Conservation (phyloP, 2,888 invertebrate genomes). For the Phyto melanocephala region DNA sequence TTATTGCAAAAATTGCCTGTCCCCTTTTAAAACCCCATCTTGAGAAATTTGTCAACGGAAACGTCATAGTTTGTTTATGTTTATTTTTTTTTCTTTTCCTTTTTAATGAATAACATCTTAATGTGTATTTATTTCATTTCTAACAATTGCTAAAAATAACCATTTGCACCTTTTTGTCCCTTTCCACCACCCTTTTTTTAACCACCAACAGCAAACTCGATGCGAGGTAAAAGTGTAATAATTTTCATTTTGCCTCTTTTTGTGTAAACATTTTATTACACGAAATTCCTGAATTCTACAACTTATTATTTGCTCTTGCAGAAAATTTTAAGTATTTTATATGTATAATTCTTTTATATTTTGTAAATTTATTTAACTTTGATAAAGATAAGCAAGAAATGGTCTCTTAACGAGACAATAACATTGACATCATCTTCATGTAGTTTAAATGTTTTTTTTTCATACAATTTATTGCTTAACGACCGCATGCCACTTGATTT, state of each 20-base stretch:
- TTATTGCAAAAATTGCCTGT: background rate
- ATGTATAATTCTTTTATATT: conserved; percentile 32
- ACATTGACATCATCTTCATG: conserved; percentile 69
- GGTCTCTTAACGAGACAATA: conserved; percentile 43
- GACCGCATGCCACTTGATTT: conserved; percentile 69
- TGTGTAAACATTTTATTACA: conserved; percentile 61
- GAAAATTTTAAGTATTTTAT: conserved; percentile 54
- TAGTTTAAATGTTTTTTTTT: conserved; percentile 64
- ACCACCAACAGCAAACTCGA: background rate
- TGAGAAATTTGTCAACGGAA: background rate
- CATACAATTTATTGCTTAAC: conserved; percentile 76
- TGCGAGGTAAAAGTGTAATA: conserved; percentile 21
- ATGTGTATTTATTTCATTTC: conserved; percentile 29
- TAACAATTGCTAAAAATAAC: conserved; percentile 15
- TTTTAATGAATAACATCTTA: background rate
- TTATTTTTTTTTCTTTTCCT: background rate
- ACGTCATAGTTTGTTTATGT: background rate
- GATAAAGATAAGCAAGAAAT: conserved; percentile 42
- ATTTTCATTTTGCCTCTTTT: conserved; percentile 49
- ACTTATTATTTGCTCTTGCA: conserved; percentile 36
- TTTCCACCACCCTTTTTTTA: conserved; percentile 4
- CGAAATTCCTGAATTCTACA: conserved; percentile 48
- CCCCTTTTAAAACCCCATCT: background rate
- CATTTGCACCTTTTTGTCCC: conserved; percentile 32
- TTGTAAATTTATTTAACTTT: conserved; percentile 54